A percentile compares a stretch with the other conserved stretches of the same genome.
Evolutionary conservation across 2,113 vertebrate genomes (phyloP).

Genomic region (Hemicordylus capensis): DNA sequence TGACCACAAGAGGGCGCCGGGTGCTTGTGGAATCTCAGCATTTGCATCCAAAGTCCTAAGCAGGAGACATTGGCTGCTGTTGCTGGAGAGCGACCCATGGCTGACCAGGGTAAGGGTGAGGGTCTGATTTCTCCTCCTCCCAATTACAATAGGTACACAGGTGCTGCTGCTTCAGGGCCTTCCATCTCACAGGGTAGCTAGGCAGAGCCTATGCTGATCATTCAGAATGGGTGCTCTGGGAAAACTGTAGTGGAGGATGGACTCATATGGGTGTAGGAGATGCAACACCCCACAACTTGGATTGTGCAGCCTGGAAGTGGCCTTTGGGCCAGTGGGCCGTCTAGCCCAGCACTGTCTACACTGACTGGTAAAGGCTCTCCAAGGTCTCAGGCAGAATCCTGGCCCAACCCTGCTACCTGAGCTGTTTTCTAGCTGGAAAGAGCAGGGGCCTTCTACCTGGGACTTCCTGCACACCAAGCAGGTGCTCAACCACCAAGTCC

Average conservation of each 20-base stretch:
- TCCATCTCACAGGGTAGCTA: not conserved
- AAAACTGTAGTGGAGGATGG: not conserved
- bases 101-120: not conserved
- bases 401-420: not conserved
- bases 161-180: too few relatives aligned
- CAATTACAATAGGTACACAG: not conserved
- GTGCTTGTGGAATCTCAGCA: not conserved
- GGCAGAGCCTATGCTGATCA: not conserved
- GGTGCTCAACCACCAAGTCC: not conserved
- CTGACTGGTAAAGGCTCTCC: too few relatives aligned
- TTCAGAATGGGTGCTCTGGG: too few relatives aligned
- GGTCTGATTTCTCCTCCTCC: not conserved
- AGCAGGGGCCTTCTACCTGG: not conserved
- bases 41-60: not conserved
- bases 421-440: not conserved
- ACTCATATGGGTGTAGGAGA: not conserved
- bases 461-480: not conserved
- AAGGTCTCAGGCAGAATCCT: too few relatives aligned
- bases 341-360: not conserved
- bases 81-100: not conserved
- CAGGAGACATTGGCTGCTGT: not conserved
- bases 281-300: too few relatives aligned
- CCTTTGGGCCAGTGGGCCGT: not conserved
- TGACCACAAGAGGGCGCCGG: slow-evolving; percentile 71
- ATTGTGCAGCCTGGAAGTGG: too few relatives aligned